These are phyloP conservation scores for Spisula solida DNA, from an alignment of 2,888 invertebrate species.

Conservation along the genomic window DNA sequence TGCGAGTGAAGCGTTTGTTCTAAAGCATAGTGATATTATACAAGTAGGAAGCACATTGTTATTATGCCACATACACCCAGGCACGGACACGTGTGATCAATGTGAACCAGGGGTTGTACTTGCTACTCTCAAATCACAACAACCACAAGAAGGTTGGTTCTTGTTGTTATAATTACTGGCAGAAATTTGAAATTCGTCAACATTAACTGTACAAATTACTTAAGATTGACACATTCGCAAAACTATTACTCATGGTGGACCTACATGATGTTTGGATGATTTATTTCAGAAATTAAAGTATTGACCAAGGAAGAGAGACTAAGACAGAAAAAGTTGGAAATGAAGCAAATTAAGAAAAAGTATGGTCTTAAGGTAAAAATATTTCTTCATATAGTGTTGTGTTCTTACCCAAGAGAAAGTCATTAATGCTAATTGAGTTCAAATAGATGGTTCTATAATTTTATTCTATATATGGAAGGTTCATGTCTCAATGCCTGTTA, in stretches of 20 bases:
- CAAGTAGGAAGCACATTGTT: conserved; percentile 89
- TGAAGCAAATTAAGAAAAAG: conserved; percentile 92
- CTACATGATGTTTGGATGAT: background rate
- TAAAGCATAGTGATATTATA: conserved; percentile 91
- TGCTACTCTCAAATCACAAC: conserved; percentile 74
- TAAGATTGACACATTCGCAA: no score
- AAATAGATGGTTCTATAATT: no score
- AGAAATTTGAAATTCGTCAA: no score
- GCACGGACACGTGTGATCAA: conserved; percentile 95
- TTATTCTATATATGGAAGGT: no score
- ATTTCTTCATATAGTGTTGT: background rate
- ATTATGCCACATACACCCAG: conserved; percentile 91
- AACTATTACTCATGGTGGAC: no score
- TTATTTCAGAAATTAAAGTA: conserved; percentile 73
- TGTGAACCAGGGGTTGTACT: conserved; percentile 94
- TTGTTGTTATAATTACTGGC: no score
- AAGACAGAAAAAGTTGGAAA: conserved; percentile 90
- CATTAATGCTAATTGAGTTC: no score
- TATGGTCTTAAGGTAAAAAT: conserved; percentile 90
- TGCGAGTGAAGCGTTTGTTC: conserved; percentile 78
- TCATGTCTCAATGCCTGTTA: no score
- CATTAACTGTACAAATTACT: no score
- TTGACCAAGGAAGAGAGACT: conserved; percentile 86
- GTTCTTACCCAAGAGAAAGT: no score
- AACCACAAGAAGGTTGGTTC: conserved; percentile 57